Evolutionary conservation across 2,797 vertebrate species (phyloP).

Genomic region (Poecilia gillii): DNA sequence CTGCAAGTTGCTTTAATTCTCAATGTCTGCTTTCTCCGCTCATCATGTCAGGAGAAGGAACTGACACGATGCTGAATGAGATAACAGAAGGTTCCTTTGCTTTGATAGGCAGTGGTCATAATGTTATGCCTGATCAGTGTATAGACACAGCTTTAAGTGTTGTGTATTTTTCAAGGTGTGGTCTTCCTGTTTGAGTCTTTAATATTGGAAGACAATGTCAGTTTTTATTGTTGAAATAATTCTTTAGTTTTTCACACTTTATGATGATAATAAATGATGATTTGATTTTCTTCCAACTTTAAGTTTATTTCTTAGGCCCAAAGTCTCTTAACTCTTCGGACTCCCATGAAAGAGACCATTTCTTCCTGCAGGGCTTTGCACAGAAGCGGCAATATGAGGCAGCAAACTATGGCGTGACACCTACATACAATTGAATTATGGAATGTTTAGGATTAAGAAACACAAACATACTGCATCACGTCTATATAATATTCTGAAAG

Average conservation of each 20-base stretch:
- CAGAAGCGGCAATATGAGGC: slow-evolving; percentile 3
- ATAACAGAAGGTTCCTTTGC: background rate
- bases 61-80: background rate
- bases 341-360: background rate
- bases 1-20: background rate
- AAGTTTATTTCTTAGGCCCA: background rate
- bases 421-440: background rate
- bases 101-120: background rate
- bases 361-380: background rate
- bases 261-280: background rate
- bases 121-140: background rate
- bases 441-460: background rate
- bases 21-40: background rate
- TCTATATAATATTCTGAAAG: slow-evolving; percentile 20
- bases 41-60: background rate
- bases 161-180: background rate
- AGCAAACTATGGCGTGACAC: too few species aligned
- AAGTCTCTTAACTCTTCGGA: background rate
- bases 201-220: background rate
- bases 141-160: background rate
- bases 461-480: background rate
- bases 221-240: background rate
- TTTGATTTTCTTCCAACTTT: background rate
- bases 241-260: background rate
- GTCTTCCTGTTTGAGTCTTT: background rate